Percentiles rank a stretch among this genome's conserved stretches.
phyloP scores from a whole-genome alignment of 2,113 vertebrate species.

The Daubentonia madagascariensis region DNA sequence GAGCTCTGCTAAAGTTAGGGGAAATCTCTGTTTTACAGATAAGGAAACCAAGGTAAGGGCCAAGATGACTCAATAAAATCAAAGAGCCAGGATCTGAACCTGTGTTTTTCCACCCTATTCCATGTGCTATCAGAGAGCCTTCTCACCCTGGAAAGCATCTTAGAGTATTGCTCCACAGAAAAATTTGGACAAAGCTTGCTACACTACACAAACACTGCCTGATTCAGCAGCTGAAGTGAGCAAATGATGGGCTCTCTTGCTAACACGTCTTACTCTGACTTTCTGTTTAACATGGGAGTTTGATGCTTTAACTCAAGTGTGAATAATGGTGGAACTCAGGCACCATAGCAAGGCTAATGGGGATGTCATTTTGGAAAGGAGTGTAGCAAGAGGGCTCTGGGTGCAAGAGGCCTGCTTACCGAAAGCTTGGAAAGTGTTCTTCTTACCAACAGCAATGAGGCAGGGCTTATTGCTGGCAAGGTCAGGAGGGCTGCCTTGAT shows the following conservation, averaged over 20 bases:
- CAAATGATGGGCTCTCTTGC: accelerated
- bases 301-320: neutral
- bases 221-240: neutral
- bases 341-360: neutral
- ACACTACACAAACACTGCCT: accelerated
- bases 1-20: neutral
- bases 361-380: neutral
- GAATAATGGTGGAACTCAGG: neutral
- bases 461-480: neutral
- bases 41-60: neutral
- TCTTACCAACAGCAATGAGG: accelerated
- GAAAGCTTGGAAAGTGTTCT: neutral
- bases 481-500: neutral
- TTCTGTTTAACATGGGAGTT: neutral
- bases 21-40: neutral
- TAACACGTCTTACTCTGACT: neutral
- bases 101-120: neutral
- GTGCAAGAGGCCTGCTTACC: neutral
- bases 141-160: neutral
- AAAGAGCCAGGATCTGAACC: neutral
- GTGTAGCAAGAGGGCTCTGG: neutral
- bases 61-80: neutral
- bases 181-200: neutral
- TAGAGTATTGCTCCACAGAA: neutral
- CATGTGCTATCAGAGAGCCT: neutral